A percentile compares a stretch with the other conserved stretches of the same genome.
phyloP scores from a whole-genome alignment of 1,140 invertebrate species.

The Meloidogyne chitwoodi region DNA sequence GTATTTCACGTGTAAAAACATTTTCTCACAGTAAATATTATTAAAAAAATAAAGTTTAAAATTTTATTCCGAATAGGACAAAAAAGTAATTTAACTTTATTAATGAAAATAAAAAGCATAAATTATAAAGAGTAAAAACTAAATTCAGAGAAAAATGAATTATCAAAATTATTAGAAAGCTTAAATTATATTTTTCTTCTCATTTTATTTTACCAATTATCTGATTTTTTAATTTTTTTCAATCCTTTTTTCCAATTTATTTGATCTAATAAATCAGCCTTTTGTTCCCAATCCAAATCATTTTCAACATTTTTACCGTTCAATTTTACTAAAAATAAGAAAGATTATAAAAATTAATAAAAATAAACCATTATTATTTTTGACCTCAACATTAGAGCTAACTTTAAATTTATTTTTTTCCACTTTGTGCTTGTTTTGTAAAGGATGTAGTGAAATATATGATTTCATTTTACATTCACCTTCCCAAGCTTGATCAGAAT shows the following conservation, averaged over 20 bases:
- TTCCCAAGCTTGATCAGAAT: background rate
- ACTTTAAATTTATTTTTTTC: background rate
- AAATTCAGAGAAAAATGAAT: no score
- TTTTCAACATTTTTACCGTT: background rate
- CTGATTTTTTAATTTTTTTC: background rate
- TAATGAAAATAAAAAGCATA: no score
- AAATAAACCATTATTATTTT: background rate
- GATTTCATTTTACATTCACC: background rate
- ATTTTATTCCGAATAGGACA: no score
- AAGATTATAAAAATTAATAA: background rate
- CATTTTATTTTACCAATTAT: background rate
- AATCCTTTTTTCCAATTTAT: background rate
- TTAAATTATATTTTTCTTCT: no score
- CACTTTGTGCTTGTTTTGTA: background rate
- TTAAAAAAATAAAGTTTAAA: no score
- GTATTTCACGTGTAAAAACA: no score
- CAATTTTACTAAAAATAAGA: background rate
- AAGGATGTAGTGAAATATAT: background rate
- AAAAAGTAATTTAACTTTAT: no score
- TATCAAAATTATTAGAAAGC: no score
- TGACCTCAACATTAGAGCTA: background rate
- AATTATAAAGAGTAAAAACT: no score
- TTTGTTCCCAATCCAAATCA: background rate
- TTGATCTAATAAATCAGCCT: background rate
- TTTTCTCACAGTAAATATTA: no score